Evolutionary conservation across 2,888 invertebrate genomes (phyloP), one percentile per base, ranked within the genome.

Genomic region (Drosophila neotestacea): DNA sequence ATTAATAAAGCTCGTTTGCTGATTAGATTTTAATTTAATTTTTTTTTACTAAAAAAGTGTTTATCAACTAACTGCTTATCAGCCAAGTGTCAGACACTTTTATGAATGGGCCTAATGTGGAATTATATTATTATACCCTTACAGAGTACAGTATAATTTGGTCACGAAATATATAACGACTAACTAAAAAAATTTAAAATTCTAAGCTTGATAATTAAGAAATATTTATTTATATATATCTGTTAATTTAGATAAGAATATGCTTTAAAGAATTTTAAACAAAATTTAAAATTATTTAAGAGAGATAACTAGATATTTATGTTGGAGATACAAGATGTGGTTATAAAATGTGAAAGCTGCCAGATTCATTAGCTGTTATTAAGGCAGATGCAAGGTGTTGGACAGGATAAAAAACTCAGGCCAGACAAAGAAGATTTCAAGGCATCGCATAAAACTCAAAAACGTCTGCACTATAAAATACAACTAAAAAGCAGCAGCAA

Each of bases 401-500:
- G 56, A 10, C 38, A 16, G 36, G 5, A 28, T 28, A 28, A 46
- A 38, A 46, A 27, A 58, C 10, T 55, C 4, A 5, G 27, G 5
- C 28, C n/a, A 44, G 55, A 56, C 27, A 56, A 47, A 16, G n/a
- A 59, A 32, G 6, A 39, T 46, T 47, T 58, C 59, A 48, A 39
- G 9, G 4, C 39, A 39, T n/a, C 39, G 27, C 50, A 54, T 59
- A 55, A 64, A 48, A 64, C 44, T 64, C 44, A 41, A 64, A 60
- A 59, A 13, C 41, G 64, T 54, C 48, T 62, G 50, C 60, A 58
- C 50, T 62, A 51, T 59, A 61, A 65, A 72, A 70, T 41, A 61
- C 59, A 66, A 74, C 64, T 65, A 50, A 60, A 63, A 67, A 58
- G 41, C 61, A 70, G 60, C 48, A 70, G 78, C 69, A 81, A 84